phyloP scores from a whole-genome alignment of 2,113 vertebrate species.

The Rhynchomys soricoides region DNA sequence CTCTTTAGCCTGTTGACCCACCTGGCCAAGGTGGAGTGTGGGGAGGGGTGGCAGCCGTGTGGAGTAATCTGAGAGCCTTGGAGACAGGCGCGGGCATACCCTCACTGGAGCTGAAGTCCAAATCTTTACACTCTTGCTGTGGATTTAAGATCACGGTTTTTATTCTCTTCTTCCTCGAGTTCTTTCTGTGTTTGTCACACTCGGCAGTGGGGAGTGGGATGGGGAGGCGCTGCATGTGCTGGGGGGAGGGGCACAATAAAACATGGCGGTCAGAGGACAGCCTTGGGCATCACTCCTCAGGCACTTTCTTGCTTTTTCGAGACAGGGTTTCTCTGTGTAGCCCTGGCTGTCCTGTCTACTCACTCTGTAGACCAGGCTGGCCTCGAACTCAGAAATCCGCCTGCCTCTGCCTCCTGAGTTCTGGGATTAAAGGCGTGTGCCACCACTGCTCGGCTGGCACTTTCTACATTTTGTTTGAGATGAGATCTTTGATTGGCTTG shows the following conservation, averaged over 20 bases:
- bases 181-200: neutral
- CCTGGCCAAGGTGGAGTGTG: rapidly evolving
- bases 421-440: too few species aligned
- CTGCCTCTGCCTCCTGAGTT: too few species aligned
- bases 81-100: neutral
- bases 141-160: neutral
- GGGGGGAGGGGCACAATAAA: neutral
- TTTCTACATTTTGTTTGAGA: neutral
- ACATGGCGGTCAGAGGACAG: neutral
- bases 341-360: too few species aligned
- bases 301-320: too few species aligned
- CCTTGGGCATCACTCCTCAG: neutral
- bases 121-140: neutral
- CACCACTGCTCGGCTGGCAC: too few species aligned
- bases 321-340: too few species aligned
- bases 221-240: too few species aligned
- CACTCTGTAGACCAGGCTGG: too few species aligned
- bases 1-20: neutral
- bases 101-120: neutral
- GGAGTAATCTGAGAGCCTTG: neutral
- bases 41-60: neutral
- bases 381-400: too few species aligned
- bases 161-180: neutral
- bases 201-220: too few species aligned
- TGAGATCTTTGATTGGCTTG: too few species aligned